Evolutionary conservation across 2,797 vertebrate genomes (phyloP).

Genomic region (Scyliorhinus canicula): DNA sequence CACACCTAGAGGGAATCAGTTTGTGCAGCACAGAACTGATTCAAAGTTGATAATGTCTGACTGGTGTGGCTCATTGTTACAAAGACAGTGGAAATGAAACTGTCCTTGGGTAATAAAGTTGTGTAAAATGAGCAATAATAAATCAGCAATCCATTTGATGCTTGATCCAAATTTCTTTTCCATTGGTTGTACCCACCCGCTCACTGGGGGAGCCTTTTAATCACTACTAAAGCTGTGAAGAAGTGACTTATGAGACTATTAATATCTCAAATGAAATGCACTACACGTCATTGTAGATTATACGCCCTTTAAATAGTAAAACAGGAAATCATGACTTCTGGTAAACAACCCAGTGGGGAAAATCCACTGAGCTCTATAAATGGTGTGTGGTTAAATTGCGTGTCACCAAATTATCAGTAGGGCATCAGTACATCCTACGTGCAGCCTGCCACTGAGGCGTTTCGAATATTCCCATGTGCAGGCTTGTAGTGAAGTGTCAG

Average conservation of each 20-base stretch:
- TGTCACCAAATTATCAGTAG: conserved; percentile 35
- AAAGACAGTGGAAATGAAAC: neutral
- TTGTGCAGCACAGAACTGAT: neutral
- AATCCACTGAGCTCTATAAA: conserved; percentile 25
- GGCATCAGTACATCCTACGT: conserved; percentile 15
- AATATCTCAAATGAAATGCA: neutral
- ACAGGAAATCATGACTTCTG: conserved; percentile 36
- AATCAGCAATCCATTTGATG: neutral
- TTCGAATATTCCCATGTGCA: conserved; percentile 33
- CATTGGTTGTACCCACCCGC: neutral
- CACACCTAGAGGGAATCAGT: neutral
- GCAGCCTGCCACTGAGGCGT: conserved; percentile 17
- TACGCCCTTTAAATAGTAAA: conserved; percentile 32
- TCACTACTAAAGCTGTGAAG: conserved; percentile 8
- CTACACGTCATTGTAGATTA: neutral
- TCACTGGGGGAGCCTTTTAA: neutral
- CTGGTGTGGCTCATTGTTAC: neutral
- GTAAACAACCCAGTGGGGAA: conserved; percentile 34
- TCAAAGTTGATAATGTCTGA: neutral
- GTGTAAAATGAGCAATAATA: neutral
- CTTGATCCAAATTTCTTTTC: neutral
- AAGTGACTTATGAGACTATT: neutral
- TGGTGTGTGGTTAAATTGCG: conserved; percentile 23
- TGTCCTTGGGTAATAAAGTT: neutral
- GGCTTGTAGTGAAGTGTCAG: conserved; percentile 1